These are phyloP conservation scores for Toxotes jaculatrix DNA, from an alignment of 2,113 vertebrate species.

Conservation along the genomic window DNA sequence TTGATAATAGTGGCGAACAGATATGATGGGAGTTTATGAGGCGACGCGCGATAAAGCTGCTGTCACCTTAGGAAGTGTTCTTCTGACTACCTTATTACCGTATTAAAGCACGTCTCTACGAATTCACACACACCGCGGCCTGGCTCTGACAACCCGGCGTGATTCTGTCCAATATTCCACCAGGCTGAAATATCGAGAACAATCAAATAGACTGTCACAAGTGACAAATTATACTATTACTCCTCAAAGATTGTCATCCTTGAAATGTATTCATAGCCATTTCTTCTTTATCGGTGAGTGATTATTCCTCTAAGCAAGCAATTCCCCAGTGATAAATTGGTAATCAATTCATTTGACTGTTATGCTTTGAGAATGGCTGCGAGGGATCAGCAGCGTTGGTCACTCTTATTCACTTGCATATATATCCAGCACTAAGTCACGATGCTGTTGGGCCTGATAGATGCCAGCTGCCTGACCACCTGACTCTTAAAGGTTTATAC, in stretches of 20 bases:
- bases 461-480: constrained; percentile 69
- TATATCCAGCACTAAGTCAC: constrained; percentile 54
- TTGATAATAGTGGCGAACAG: constrained; percentile 80
- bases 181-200: constrained; percentile 78
- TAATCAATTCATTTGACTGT: constrained; percentile 84
- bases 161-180: constrained; percentile 70
- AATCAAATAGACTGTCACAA: constrained; percentile 80
- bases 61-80: constrained; percentile 80
- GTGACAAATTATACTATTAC: constrained; percentile 86
- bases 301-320: constrained; percentile 82
- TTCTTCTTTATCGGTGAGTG: constrained; percentile 79
- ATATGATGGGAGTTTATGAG: constrained; percentile 85
- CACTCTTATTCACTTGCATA: constrained; percentile 75
- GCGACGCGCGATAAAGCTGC: constrained; percentile 82
- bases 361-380: constrained; percentile 71
- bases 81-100: constrained; percentile 77
- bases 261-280: constrained; percentile 84
- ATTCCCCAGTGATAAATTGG: constrained; percentile 79
- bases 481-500: constrained; percentile 83
- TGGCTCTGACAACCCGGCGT: constrained; percentile 58
- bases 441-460: constrained; percentile 72
- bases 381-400: constrained; percentile 68
- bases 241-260: constrained; percentile 83
- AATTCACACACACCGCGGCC: constrained; percentile 67
- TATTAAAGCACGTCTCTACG: constrained; percentile 73